Evolutionary conservation across 2,888 invertebrate species (phyloP).

Genomic region (Smittia sp.): DNA sequence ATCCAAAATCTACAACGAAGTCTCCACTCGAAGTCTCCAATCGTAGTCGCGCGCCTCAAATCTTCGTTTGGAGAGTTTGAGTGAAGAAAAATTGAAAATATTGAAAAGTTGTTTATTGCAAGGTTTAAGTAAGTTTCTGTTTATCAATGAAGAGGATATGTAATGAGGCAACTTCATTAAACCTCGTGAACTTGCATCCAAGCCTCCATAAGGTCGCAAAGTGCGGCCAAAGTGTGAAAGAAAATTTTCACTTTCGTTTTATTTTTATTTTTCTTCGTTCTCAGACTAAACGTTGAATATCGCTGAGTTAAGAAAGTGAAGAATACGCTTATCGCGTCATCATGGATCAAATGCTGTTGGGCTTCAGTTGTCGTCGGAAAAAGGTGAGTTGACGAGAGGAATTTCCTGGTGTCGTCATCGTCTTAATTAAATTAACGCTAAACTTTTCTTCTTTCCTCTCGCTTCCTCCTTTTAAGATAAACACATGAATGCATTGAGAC

Average conservation of each 20-base stretch:
- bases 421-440: constrained; percentile 12
- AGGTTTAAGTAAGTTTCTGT: too few species aligned
- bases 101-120: too few species aligned
- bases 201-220: too few species aligned
- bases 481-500: background rate
- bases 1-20: too few species aligned
- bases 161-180: background rate
- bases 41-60: too few species aligned
- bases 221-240: background rate
- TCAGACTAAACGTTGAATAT: background rate
- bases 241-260: background rate
- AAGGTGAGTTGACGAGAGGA: background rate
- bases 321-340: background rate
- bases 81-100: too few species aligned
- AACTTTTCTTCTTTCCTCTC: background rate
- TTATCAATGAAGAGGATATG: too few species aligned
- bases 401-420: background rate
- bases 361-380: background rate
- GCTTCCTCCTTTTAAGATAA: background rate
- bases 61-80: too few species aligned
- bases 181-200: background rate
- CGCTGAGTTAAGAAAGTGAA: background rate
- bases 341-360: background rate
- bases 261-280: background rate
- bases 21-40: too few species aligned